Evolutionary conservation across 2,888 invertebrate genomes (phyloP), one percentile per base, ranked within the genome.

Genomic region (Globia sparganii): DNA sequence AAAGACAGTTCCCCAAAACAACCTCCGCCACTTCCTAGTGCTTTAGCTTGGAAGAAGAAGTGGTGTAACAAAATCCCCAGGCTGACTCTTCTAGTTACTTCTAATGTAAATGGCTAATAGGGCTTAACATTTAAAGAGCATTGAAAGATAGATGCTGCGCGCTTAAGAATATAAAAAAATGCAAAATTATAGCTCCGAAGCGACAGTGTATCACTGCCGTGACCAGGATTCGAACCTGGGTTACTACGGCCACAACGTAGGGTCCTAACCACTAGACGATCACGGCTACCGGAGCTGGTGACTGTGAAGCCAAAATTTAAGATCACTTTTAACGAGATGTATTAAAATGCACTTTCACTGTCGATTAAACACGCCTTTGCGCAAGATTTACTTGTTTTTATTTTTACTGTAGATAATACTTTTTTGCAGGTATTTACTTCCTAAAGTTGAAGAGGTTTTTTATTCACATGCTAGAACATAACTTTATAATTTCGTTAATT

Each of bases 241-340:
- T 97, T 97, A 97, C 97, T 97, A 97, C 97, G 97, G 97, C 97
- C 97, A 97, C 97, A 97, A 97, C 97, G 97, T 97, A 97, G 97
- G 97, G 97, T 97, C 97, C 97, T 97, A 97, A 97, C 97, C 97
- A 97, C 87, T 86, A 87, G 87, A 86, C 86, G 85, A 86, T 86
- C 86, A 86, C 86, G 86, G 81, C 93, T 92, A 83, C 61, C 89
- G 90, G 90, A 92, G 92, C 91, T 91, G 86, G 78, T 91, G 86
- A 58, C 21, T 31, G 15, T 53, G 0, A 2, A n/a, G 9, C 4
- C 25, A 21, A 80, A 82, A 68, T n/a, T 46, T 56, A 5, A 62
- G 70, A 79, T 65, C 28, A 13, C 1, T 67, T 72, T 53, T 2
- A 40, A 56, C 53, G 34, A 67, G 79, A 34, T 80, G 40, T 66